Percentiles rank a stretch among this genome's conserved stretches.
phyloP scores from a whole-genome alignment of 1,140 invertebrate species.

The Macrosteles quadrilineatus region DNA sequence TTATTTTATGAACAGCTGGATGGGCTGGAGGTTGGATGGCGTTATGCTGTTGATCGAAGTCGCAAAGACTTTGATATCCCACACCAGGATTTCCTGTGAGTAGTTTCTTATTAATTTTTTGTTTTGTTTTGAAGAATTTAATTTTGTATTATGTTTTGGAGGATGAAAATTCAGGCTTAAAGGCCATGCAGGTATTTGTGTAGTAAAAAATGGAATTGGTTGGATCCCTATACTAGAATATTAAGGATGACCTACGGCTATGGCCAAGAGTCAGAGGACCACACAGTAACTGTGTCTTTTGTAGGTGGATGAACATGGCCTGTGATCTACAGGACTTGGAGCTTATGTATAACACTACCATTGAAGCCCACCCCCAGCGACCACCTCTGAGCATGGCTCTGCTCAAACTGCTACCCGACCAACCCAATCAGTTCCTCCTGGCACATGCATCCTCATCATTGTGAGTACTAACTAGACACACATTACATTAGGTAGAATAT shows the following conservation, averaged over 20 bases:
- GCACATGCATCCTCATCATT: constrained; percentile 69
- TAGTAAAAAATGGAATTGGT: background rate
- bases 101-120: constrained; percentile 4
- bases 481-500: too few species aligned
- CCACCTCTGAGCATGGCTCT: constrained; percentile 59
- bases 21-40: constrained; percentile 68
- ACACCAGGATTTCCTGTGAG: constrained; percentile 63
- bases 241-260: background rate
- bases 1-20: constrained; percentile 70
- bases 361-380: constrained; percentile 36
- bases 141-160: background rate
- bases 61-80: constrained; percentile 57
- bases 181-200: too few species aligned
- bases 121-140: background rate
- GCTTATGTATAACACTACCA: constrained; percentile 46
- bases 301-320: constrained; percentile 67
- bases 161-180: too few species aligned
- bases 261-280: background rate
- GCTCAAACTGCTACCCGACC: constrained; percentile 59
- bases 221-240: background rate
- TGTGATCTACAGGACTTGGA: constrained; percentile 78
- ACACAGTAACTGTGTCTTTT: too few species aligned
- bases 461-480: constrained; percentile 52
- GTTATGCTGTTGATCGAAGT: constrained; percentile 63
- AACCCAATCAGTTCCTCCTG: constrained; percentile 58